Conservation (phyloP, 2,888 invertebrate genomes). For the Sinhomidia bicolor region DNA sequence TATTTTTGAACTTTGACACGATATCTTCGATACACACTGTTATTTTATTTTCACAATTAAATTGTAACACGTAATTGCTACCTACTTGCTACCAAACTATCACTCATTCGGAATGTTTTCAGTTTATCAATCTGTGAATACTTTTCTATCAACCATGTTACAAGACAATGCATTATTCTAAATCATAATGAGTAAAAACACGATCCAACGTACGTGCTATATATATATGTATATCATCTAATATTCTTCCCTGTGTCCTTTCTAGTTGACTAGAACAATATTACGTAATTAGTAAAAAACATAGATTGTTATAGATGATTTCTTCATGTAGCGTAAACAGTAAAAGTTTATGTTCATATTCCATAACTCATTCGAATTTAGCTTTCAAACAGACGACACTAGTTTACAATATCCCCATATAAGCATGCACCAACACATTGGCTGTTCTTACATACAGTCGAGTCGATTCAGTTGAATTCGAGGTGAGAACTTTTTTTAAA, state of each 20-base stretch:
- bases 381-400: neutral
- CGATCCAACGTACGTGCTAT: neutral
- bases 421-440: neutral
- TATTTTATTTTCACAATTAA: neutral
- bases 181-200: neutral
- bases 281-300: neutral
- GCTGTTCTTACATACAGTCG: neutral
- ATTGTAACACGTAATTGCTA: neutral
- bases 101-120: neutral
- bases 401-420: too few relatives aligned
- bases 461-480: neutral
- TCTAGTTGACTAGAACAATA: slow-evolving; percentile 48
- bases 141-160: neutral
- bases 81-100: neutral
- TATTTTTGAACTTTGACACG: slow-evolving; percentile 60
- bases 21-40: slow-evolving; percentile 11
- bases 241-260: neutral
- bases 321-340: neutral
- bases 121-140: neutral
- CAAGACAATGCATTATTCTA: neutral
- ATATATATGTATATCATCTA: neutral
- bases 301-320: neutral
- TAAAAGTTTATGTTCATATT: neutral
- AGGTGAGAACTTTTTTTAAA: neutral
- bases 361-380: neutral